phyloP scores from a whole-genome alignment of 2,888 invertebrate genomes.

The Dilophus febrilis region DNA sequence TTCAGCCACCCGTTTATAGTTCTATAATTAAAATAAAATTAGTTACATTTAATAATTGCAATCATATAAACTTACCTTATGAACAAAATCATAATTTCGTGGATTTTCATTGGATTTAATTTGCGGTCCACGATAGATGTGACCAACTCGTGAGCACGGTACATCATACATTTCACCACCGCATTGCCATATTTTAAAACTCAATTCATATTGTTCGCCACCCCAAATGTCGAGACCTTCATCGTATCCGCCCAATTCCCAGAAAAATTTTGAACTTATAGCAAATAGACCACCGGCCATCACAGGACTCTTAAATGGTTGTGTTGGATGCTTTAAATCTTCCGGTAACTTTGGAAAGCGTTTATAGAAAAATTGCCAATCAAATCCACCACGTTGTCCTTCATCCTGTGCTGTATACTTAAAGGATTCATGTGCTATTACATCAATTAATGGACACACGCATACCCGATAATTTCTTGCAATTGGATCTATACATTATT shows the following conservation, averaged over 20 bases:
- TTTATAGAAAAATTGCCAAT: conserved; percentile 97
- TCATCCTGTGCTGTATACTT: conserved; percentile 89
- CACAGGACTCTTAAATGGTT: conserved; percentile 56
- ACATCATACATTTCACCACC: conserved; percentile 85
- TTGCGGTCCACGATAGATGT: conserved; percentile 77
- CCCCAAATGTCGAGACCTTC: conserved; percentile 92
- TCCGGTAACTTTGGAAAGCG: conserved; percentile 50
- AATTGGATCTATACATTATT: conserved; percentile 52
- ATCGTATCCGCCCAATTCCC: conserved; percentile 91
- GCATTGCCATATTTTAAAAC: conserved; percentile 96
- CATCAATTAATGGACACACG: conserved; percentile 88
- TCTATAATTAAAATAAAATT: conserved; percentile 33
- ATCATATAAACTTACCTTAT: conserved; percentile 11
- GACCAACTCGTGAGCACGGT: conserved; percentile 84
- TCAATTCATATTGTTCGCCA: conserved; percentile 94
- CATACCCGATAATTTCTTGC: conserved; percentile 67
- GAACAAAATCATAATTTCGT: conserved; percentile 72
- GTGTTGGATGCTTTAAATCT: conserved; percentile 17
- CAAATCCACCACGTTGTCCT: conserved; percentile 86
- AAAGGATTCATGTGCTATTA: conserved; percentile 76
- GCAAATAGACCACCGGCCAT: conserved; percentile 98
- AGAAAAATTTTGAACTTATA: conserved; percentile 78
- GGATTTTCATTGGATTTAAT: conserved; percentile 47
- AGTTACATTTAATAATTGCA: neutral
- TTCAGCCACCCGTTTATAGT: conserved; percentile 82